phyloP scores from a whole-genome alignment of 2,888 invertebrate genomes.

The Criorhina ranunculi region DNA sequence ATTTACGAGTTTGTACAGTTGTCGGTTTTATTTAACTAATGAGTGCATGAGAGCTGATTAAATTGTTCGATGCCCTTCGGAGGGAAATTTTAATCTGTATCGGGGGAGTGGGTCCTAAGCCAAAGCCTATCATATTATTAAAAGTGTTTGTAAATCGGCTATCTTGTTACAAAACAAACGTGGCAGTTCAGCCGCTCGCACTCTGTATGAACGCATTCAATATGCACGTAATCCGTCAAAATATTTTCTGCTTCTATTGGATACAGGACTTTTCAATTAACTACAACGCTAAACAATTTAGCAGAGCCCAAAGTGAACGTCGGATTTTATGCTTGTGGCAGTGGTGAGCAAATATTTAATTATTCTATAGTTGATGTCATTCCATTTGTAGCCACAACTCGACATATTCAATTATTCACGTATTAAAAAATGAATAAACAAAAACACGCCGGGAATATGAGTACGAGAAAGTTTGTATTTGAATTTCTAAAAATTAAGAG shows the following conservation, averaged over 20 bases:
- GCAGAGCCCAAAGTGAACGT: slow-evolving; percentile 9
- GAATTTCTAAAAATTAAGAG: neutral
- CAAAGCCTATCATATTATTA: slow-evolving; percentile 67
- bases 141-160: slow-evolving; percentile 60
- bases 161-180: slow-evolving; percentile 51
- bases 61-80: slow-evolving; percentile 49
- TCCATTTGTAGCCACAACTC: slow-evolving; percentile 13
- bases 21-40: slow-evolving; percentile 70
- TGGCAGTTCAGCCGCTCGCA: neutral
- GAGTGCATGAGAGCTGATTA: slow-evolving; percentile 71
- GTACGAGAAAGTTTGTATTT: neutral
- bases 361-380: slow-evolving; percentile 42
- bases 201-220: slow-evolving; percentile 1
- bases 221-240: slow-evolving; percentile 48
- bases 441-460: too few species aligned
- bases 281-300: slow-evolving; percentile 60
- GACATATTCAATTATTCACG: slow-evolving; percentile 35
- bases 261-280: slow-evolving; percentile 60
- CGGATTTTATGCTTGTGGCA: slow-evolving; percentile 22
- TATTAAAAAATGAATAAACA: slow-evolving; percentile 34
- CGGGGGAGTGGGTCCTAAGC: slow-evolving; percentile 20
- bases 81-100: neutral
- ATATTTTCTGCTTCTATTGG: slow-evolving; percentile 11
- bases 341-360: slow-evolving; percentile 44
- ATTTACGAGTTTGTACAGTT: slow-evolving; percentile 53